Evolutionary conservation across 35 echinoderm and acorn worm genomes (phyloP).

Genomic region (Apostichopus californicus): DNA sequence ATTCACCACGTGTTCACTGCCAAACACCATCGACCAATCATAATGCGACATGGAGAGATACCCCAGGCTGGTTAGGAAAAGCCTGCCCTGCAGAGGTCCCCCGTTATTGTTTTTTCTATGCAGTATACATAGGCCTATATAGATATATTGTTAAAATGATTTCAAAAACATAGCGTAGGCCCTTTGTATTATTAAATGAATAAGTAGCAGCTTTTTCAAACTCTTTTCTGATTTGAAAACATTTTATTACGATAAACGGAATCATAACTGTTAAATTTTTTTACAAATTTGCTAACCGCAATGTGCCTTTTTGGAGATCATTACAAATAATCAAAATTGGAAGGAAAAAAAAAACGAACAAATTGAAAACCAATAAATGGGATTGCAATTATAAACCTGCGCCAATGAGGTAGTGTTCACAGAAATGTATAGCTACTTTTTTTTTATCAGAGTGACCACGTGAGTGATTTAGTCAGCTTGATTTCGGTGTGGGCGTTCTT

Average conservation of each 20-base stretch:
- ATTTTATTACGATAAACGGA: conserved; percentile 47
- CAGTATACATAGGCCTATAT: conserved; percentile 47
- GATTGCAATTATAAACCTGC: neutral
- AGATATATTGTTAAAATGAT: conserved; percentile 60
- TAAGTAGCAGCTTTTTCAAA: conserved; percentile 57
- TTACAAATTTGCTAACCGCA: conserved; percentile 58
- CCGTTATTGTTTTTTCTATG: conserved; percentile 48
- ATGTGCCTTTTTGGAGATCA: conserved; percentile 49
- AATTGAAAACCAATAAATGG: neutral
- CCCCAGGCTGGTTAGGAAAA: neutral
- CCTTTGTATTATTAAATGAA: conserved; percentile 55
- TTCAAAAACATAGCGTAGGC: conserved; percentile 39
- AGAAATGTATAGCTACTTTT: neutral
- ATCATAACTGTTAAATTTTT: conserved; percentile 48
- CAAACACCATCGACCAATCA: conserved; percentile 62
- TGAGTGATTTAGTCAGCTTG: neutral
- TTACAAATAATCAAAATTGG: conserved; percentile 18
- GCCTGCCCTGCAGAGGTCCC: conserved; percentile 31
- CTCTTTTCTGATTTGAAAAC: conserved; percentile 61
- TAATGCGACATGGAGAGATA: conserved; percentile 17
- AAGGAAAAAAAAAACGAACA: neutral
- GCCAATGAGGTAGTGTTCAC: neutral
- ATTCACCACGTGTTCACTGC: conserved; percentile 57
- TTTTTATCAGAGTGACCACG: neutral
- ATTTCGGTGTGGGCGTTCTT: neutral